phyloP scores from a whole-genome alignment of 2,797 vertebrate species.

The Galago senegalensis region DNA sequence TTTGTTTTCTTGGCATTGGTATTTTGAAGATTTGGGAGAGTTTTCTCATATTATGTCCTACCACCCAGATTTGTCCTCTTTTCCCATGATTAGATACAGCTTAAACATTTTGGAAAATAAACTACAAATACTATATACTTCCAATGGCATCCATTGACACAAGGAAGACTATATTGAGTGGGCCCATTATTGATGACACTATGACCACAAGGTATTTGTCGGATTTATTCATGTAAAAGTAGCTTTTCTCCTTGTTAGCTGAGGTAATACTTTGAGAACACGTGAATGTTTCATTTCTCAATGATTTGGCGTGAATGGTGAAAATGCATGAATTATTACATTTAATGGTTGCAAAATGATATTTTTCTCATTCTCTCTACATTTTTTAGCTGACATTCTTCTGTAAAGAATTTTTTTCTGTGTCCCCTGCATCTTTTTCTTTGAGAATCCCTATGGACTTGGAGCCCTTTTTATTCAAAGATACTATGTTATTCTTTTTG shows the following conservation, averaged over 20 bases:
- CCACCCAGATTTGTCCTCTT: background rate
- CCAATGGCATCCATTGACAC: background rate
- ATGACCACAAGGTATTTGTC: background rate
- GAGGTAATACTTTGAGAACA: background rate
- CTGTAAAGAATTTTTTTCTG: background rate
- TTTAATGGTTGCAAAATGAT: background rate
- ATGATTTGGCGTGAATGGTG: background rate
- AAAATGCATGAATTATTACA: background rate
- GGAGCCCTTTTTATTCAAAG: background rate
- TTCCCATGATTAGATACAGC: conserved; percentile 9
- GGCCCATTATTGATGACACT: background rate
- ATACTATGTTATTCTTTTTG: background rate
- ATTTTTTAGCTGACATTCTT: background rate
- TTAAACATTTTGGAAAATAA: conserved; percentile 4
- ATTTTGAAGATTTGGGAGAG: conserved; percentile 44
- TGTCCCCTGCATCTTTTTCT: background rate
- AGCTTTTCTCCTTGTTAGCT: background rate
- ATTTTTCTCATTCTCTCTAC: background rate
- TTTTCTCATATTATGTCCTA: background rate
- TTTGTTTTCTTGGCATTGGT: conserved; percentile 6
- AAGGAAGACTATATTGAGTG: background rate
- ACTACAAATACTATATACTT: background rate
- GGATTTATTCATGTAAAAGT: conserved; percentile 14
- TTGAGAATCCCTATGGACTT: background rate
- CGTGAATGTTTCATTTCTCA: background rate